These are phyloP conservation scores for Adoxophyes honmai DNA, from an alignment of 1,140 invertebrate genomes.

Conservation along the genomic window DNA sequence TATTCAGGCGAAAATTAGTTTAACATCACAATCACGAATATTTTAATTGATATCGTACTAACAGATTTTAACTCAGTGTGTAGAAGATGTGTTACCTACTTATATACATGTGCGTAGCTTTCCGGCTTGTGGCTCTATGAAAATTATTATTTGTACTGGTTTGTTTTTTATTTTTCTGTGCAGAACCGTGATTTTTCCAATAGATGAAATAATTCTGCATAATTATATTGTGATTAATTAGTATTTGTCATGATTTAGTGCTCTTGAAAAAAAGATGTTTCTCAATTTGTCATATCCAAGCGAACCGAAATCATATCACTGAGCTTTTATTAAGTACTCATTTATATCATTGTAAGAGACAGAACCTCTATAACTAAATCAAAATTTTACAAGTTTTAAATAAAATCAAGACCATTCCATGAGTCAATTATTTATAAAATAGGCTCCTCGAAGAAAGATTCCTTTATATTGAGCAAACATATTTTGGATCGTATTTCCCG, in stretches of 20 bases:
- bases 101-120: conserved; percentile 8
- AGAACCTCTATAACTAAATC: conserved; percentile 8
- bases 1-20: background rate
- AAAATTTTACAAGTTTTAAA: conserved; percentile 20
- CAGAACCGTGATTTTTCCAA: no score
- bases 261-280: no score
- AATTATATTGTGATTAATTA: no score
- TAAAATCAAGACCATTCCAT: conserved; percentile 50
- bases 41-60: conserved; percentile 2
- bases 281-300: conserved; percentile 36
- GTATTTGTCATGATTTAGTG: no score
- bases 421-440: conserved; percentile 60
- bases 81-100: conserved; percentile 2
- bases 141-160: no score
- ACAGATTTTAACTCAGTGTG: conserved; percentile 11
- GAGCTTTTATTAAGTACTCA: conserved; percentile 35
- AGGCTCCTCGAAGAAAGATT: conserved; percentile 32
- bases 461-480: conserved; percentile 33
- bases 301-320: conserved; percentile 38
- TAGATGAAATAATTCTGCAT: no score
- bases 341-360: conserved; percentile 10
- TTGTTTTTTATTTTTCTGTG: no score
- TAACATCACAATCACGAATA: conserved; percentile 1
- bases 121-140: background rate
- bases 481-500: conserved; percentile 35